Evolutionary conservation across 2,888 invertebrate genomes (phyloP).

Genomic region (Ectemnius continuus): DNA sequence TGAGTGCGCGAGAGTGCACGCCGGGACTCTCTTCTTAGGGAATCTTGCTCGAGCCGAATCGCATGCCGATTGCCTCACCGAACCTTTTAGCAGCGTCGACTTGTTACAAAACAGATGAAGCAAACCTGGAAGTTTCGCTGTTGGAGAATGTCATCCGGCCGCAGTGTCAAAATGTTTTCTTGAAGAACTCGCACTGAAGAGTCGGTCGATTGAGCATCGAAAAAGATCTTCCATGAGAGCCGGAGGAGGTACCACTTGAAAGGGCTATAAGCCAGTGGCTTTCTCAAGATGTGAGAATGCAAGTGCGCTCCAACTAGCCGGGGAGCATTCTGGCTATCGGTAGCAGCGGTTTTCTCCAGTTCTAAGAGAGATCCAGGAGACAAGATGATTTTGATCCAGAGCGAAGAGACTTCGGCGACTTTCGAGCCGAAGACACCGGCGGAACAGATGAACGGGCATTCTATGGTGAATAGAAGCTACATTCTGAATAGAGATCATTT

Average conservation of each 20-base stretch:
- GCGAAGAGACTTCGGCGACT: constrained; percentile 48
- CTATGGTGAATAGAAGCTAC: constrained; percentile 53
- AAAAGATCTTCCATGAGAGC: not conserved
- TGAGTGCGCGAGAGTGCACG: too few species aligned
- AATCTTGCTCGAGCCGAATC: too few species aligned
- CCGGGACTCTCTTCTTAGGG: too few species aligned
- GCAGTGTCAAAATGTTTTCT: too few species aligned
- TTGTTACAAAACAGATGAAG: too few species aligned
- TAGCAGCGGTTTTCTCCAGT: constrained; percentile 5
- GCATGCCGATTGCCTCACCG: too few species aligned
- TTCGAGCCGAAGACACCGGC: constrained; percentile 53
- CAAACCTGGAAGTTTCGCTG: too few species aligned
- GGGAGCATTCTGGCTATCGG: constrained; percentile 12
- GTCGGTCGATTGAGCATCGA: too few species aligned
- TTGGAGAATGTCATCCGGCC: too few species aligned
- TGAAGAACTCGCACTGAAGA: too few species aligned
- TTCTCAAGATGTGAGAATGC: constrained; percentile 35
- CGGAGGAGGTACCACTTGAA: not conserved
- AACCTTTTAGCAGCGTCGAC: too few species aligned
- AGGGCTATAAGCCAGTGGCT: not conserved
- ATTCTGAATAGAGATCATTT: not conserved
- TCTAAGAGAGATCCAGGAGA: not conserved
- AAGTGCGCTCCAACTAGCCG: constrained; percentile 18
- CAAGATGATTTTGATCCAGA: constrained; percentile 55
- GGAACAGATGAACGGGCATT: constrained; percentile 57